Percentiles rank a stretch among this genome's conserved stretches.
These are phyloP conservation scores for Drosophila malerkotliana DNA, from an alignment of 1,140 invertebrate genomes.

Conservation along the genomic window DNA sequence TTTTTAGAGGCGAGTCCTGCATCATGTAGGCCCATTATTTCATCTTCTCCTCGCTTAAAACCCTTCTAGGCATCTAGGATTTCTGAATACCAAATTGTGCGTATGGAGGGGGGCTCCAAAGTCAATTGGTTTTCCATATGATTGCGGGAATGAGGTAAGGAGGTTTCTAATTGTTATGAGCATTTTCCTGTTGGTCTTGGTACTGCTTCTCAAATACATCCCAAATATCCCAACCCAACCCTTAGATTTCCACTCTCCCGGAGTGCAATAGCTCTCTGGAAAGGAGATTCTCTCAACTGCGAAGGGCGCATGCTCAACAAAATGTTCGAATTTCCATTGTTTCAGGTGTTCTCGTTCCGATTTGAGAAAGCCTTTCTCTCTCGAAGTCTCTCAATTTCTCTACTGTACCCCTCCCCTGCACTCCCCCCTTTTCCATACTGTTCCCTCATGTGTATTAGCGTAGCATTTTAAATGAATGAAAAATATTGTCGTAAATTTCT, in stretches of 20 bases:
- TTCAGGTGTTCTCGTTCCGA: conserved; percentile 23
- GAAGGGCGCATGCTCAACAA: conserved; percentile 44
- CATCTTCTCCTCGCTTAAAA: not conserved
- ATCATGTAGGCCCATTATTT: conserved; percentile 11
- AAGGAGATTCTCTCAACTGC: conserved; percentile 2
- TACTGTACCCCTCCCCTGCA: conserved; percentile 1
- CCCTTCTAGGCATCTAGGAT: not conserved
- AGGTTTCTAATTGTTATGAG: conserved; percentile 62
- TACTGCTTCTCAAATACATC: conserved; percentile 23
- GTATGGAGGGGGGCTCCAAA: conserved; percentile 22
- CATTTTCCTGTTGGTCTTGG: conserved; percentile 69
- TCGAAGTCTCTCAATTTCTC: conserved; percentile 3
- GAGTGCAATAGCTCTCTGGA: conserved; percentile 8
- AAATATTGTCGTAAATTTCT: conserved; percentile 77
- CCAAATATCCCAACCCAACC: conserved; percentile 47
- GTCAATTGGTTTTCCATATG: conserved; percentile 8
- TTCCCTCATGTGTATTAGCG: conserved; percentile 56
- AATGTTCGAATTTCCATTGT: conserved; percentile 38
- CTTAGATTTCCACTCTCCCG: conserved; percentile 19
- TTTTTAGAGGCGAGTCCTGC: conserved; percentile 17
- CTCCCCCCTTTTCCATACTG: conserved; percentile 5
- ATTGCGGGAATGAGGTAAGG: conserved; percentile 8
- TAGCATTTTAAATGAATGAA: conserved; percentile 83
- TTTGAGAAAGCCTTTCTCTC: not conserved
- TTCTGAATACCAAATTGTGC: conserved; percentile 57